Evolutionary conservation across 2,113 vertebrate species (phyloP), one percentile per base, ranked within the genome.

Genomic region (Oryzias woworae): DNA sequence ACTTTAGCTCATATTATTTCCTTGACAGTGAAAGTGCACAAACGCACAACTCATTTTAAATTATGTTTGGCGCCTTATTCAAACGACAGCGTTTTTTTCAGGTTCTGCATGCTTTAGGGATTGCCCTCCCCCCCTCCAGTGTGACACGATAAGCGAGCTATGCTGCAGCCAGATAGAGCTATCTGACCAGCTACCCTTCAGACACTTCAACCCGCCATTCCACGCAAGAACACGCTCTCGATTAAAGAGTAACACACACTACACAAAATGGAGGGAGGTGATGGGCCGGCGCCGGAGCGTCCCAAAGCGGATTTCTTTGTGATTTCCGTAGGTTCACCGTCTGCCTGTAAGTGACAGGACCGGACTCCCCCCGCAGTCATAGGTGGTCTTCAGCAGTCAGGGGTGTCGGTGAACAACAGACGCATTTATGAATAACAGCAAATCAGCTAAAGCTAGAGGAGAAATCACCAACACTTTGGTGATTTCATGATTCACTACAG

Each of bases 131-230:
- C 73, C 74, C 18, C 18, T 10, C 71, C 77, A 60, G 65, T 56
- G 62, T 16, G 58, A 16, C 55, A 14, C 22, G 92, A 93, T 93
- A 92, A 93, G 78, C 73, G 66, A 69, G 77, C 82, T 79, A 86
- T 92, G 92, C 75, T 75, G 77, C 66, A 42, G 48, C 43, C 66
- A 88, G 91, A 93, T 93, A 93, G 78, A 83, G 89, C 89, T 93
- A 92, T 92, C 91, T 76, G 71, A 87, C 75, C 71, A 41, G 68
- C 69, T 80, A 69, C 81, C 84, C 78, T 82, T 86, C 82, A 75
- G 75, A 69, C 82, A 84, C 78, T 81, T 86, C 82, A 75, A 76
- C 73, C 84, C 85, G 68, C 88, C 86, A 87, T 87, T 84, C 77
- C 83, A 81, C 53, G 48, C 43, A 49, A 80, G 69, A 71, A 59